phyloP scores from a whole-genome alignment of 2,888 invertebrate species.

The Pandemis heparana region DNA sequence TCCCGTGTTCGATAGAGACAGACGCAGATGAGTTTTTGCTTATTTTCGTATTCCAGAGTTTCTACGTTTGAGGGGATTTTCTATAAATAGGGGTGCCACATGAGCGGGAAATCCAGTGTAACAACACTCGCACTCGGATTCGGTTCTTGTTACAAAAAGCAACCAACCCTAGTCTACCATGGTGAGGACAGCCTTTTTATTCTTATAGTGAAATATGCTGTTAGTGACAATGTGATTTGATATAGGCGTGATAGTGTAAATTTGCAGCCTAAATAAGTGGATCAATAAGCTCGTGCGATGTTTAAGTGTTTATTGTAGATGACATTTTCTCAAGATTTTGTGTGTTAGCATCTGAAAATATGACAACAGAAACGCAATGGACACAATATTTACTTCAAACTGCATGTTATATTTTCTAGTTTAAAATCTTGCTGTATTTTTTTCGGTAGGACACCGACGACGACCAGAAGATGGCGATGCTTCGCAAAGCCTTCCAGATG shows the following conservation, averaged over 20 bases:
- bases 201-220: conserved; percentile 49
- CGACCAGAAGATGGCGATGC: conserved; percentile 94
- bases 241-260: conserved; percentile 45
- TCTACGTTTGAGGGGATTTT: conserved; percentile 62
- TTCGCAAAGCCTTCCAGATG: conserved; percentile 98
- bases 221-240: conserved; percentile 45
- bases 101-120: conserved; percentile 79
- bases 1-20: conserved; percentile 63
- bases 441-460: conserved; percentile 85
- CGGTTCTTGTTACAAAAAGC: conserved; percentile 80
- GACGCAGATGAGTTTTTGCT: conserved; percentile 73
- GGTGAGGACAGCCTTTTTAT: conserved; percentile 68
- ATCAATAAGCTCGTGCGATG: background rate
- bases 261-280: background rate
- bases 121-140: conserved; percentile 84
- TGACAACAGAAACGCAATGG: background rate
- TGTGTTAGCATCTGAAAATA: background rate
- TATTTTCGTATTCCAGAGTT: conserved; percentile 81
- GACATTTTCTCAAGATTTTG: background rate
- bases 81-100: conserved; percentile 82
- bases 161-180: conserved; percentile 71
- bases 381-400: background rate
- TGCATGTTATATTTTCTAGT: background rate
- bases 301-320: background rate
- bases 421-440: conserved; percentile 38